Base-by-base conservation (phyloP, 2,797 vertebrate species). In the Onychomys torridus region DNA sequence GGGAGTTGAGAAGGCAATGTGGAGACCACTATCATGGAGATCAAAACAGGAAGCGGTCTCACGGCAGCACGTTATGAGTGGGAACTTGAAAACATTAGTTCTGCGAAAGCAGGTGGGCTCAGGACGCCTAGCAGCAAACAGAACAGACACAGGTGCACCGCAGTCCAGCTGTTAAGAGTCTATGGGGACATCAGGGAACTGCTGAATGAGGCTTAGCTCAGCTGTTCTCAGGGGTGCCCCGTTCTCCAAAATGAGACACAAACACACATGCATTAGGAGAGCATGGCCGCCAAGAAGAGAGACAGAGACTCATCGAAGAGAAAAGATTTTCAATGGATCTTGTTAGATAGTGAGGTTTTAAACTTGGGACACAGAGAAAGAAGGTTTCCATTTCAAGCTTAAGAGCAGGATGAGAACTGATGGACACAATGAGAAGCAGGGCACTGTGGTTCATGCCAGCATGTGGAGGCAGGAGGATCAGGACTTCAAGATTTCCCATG, bases 171-270 rank as follows among this genome's bases (percentile, higher is more conserved):
- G 32, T 65, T 65, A 75, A 86, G n/a, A 61, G 75, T 69, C 46
- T 61, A 32, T 37, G 10, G 21, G 46, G 43, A 89, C 71, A 75
- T 55, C 7, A 32, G 52, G 13, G 13, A 89, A 23, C 61, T 55
- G 55, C 37, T 29, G 29, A 65, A 46, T 46, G 37, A 65, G 6
- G 37, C 61, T 75, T 52, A 90, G 71, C 13, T 9, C 43, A 69
- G 61, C 6, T 55, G 27, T 73, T 69, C 67, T 77, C 63, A 29
- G 52, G 34, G 21, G n/a, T 32, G 12, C 19, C 37, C 16, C 0
- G 34, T 79, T 96, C 61, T 81, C 37, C 32, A 40, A 79, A 46
- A 23, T 12, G 86, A 88, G 57, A 89, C n/a, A 61, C n/a, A 93
- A 77, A 8, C 4, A 79, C 34, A 29, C 65, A 67, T 46, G 49